phyloP scores from a whole-genome alignment of 2,888 invertebrate genomes.

The Liposcelis brunnea region DNA sequence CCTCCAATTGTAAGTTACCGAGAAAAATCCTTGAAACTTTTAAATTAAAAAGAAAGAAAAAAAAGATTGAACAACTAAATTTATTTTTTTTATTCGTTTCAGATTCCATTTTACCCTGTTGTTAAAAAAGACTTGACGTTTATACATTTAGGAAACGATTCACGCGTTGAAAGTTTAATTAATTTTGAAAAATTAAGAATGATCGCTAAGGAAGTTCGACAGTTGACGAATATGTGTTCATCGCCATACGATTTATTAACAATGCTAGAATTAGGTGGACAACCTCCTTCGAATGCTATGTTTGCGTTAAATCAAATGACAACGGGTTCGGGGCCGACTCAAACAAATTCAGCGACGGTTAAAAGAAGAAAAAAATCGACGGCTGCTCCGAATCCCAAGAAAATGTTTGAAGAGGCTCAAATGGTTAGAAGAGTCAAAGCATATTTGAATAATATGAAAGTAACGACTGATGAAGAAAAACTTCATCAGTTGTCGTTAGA shows the following conservation, averaged over 20 bases:
- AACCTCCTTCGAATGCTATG: constrained; percentile 76
- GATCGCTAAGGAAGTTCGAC: constrained; percentile 91
- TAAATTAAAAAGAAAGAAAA: no score
- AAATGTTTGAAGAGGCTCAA: constrained; percentile 97
- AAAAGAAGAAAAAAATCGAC: constrained; percentile 78
- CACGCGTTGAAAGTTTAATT: constrained; percentile 68
- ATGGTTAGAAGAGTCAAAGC: constrained; percentile 96
- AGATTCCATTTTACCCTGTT: constrained; percentile 79
- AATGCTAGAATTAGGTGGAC: constrained; percentile 65
- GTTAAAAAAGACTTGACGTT: constrained; percentile 94
- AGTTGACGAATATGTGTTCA: constrained; percentile 86
- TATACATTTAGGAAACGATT: constrained; percentile 93
- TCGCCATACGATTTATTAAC: constrained; percentile 77
- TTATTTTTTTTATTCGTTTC: constrained; percentile 16
- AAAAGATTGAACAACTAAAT: constrained; percentile 1
- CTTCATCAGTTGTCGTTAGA: constrained; percentile 76
- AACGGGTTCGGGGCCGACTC: constrained; percentile 46
- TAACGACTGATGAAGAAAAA: constrained; percentile 79
- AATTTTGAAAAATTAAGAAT: constrained; percentile 98
- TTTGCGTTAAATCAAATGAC: constrained; percentile 75
- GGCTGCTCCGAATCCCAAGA: constrained; percentile 86
- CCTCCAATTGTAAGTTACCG: constrained; percentile 52
- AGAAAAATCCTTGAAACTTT: no score
- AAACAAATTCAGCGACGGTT: constrained; percentile 47
- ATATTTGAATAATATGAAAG: constrained; percentile 81